A percentile compares a stretch with the other conserved stretches of the same genome.
phyloP scores from a whole-genome alignment of 2,113 vertebrate species.

The Excalfactoria chinensis region DNA sequence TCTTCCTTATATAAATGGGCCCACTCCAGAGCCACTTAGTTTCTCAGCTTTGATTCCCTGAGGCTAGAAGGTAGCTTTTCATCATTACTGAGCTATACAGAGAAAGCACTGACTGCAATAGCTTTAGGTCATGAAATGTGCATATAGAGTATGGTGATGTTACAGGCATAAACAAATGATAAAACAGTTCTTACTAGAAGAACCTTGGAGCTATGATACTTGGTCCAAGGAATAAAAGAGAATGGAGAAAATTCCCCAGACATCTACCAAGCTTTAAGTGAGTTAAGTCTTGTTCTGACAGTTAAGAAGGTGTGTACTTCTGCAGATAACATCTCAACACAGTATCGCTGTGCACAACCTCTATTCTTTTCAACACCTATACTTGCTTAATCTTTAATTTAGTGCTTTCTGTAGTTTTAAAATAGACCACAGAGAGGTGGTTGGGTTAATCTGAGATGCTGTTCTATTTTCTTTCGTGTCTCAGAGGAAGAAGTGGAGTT shows the following conservation, averaged over 20 bases:
- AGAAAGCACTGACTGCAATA: not conserved
- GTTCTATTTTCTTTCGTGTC: not conserved
- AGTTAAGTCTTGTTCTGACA: slow-evolving; percentile 62
- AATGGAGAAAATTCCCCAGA: slow-evolving; percentile 5
- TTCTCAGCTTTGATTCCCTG: not conserved
- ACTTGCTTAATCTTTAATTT: slow-evolving; percentile 26
- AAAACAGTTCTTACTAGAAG: not conserved
- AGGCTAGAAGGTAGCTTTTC: not conserved
- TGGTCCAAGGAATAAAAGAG: slow-evolving; percentile 46
- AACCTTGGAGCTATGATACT: slow-evolving; percentile 53
- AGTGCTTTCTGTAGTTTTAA: not conserved
- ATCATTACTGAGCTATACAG: not conserved
- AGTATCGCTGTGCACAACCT: not conserved
- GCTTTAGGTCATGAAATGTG: not conserved
- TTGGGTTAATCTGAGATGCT: not conserved
- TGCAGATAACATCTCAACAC: slow-evolving; percentile 58
- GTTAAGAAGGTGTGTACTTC: slow-evolving; percentile 47
- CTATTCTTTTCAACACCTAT: not conserved
- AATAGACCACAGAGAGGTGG: not conserved
- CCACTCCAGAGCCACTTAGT: not conserved
- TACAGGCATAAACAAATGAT: slow-evolving; percentile 28
- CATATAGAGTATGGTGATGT: not conserved
- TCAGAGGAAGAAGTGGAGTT: not conserved
- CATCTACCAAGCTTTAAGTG: slow-evolving; percentile 16
- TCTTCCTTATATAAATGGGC: not conserved